Evolutionary conservation across 2,797 vertebrate species (phyloP).

Genomic region (Sphenopsis melanotis): DNA sequence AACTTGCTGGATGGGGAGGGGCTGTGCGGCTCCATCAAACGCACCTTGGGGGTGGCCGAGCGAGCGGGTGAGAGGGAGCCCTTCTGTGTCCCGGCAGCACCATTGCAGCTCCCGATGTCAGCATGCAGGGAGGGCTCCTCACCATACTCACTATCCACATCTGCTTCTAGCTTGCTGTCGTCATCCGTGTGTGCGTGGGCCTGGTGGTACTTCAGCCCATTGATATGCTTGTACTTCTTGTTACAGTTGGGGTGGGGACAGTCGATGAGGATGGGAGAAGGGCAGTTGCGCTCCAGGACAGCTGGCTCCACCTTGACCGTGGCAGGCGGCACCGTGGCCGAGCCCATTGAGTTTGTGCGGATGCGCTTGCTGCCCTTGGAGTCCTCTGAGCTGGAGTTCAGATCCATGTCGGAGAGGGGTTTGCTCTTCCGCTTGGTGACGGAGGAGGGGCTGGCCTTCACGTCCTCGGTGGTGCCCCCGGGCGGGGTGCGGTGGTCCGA

Average conservation of each 20-base stretch:
- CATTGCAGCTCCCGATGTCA: conserved; percentile 90
- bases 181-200: conserved; percentile 96
- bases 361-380: conserved; percentile 98
- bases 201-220: conserved; percentile 98
- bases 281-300: conserved; percentile 89
- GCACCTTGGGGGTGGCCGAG: conserved; percentile 92
- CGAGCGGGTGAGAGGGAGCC: conserved; percentile 92
- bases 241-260: conserved; percentile 99
- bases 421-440: conserved; percentile 94
- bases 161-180: conserved; percentile 91
- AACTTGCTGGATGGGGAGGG: conserved; percentile 92
- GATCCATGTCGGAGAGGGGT: conserved; percentile 95
- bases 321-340: conserved; percentile 73
- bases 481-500: conserved; percentile 92
- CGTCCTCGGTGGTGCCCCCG: conserved; percentile 85
- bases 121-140: conserved; percentile 89
- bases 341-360: conserved; percentile 93
- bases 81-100: conserved; percentile 88
- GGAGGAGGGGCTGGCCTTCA: conserved; percentile 94
- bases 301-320: conserved; percentile 82
- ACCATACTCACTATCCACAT: conserved; percentile 93
- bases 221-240: conserved; percentile 99
- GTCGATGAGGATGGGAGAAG: conserved; percentile 95
- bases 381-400: conserved; percentile 98
- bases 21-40: conserved; percentile 91